Conservation (phyloP, 2,113 vertebrate genomes). For the Coracopsis vasa region DNA sequence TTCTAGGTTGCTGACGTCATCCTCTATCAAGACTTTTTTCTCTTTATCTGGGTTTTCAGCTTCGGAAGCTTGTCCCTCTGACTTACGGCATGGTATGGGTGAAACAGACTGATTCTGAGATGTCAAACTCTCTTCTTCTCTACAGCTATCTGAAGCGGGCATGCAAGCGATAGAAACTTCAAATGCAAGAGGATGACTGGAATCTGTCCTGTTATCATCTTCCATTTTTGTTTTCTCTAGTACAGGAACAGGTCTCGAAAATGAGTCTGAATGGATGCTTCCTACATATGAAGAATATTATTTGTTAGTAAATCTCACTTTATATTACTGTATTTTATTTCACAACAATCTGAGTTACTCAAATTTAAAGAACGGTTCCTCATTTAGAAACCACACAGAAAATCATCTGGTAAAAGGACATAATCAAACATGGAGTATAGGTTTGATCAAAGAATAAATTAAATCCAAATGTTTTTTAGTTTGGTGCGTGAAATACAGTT, state of each 20-base stretch:
- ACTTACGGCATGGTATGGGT: not conserved
- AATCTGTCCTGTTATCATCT: not conserved
- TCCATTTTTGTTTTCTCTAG: constrained; percentile 28
- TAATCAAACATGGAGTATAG: not conserved
- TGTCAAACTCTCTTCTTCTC: not conserved
- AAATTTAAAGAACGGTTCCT: not conserved
- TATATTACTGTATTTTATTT: not conserved
- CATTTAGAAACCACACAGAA: not conserved
- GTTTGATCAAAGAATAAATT: not conserved
- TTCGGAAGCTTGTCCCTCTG: constrained; percentile 7
- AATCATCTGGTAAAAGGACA: not conserved
- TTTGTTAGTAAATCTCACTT: constrained; percentile 14
- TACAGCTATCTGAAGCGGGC: not conserved
- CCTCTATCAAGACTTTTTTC: constrained; percentile 65
- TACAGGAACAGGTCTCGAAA: not conserved
- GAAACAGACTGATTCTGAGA: not conserved
- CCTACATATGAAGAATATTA: constrained; percentile 49
- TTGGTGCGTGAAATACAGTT: not conserved
- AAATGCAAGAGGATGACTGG: not conserved
- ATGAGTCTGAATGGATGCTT: not conserved
- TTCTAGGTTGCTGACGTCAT: constrained; percentile 71
- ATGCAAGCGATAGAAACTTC: not conserved
- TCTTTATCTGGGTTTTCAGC: constrained; percentile 50
- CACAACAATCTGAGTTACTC: not conserved
- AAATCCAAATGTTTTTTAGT: not conserved